Evolutionary conservation across 2,113 vertebrate genomes (phyloP), one percentile per base, ranked within the genome.

Genomic region (Coptodon bakossiorum): DNA sequence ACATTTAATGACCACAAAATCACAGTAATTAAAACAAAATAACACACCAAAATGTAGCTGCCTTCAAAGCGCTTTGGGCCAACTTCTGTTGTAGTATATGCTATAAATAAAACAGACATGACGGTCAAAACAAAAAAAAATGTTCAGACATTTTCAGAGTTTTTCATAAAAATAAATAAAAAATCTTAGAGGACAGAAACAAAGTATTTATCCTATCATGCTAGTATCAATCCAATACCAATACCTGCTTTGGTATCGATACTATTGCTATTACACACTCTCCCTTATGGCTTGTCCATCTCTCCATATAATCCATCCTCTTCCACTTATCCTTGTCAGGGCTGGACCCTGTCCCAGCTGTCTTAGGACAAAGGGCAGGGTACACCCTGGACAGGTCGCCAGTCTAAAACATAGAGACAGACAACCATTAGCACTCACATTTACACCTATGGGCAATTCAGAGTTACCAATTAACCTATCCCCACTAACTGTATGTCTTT

Each of bases 251-350:
- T 38, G 61, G 34, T 66, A 38, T 66, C 0, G 10, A 38, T 66
- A 38, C 31, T 63, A n/a, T 4, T 63, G 31, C 9, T 66, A 38
- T 22, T 66, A 90, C 80, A 86, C 76, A 78, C 5, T 2, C 22
- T 79, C 76, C 85, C 86, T 87, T 6, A 88, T 24, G 82, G 27
- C 68, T 83, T 34, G 31, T 84, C 83, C 29, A 10, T 24, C 76
- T 83, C 27, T 81, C 36, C 14, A 38, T 29, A 84, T 81, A 66
- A 16, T 57, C 17, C 10, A 38, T 38, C 17, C 61, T 66, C 31
- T 38, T 66, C 61, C 61, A 38, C 4, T 66, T 66, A 5, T 66
- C 61, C 31, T 66, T 66, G 61, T 66, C 61, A 66, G 31, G 36
- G 34, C 34, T 36, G 34, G 31, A 36, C 17, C 61, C 9, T 3